phyloP scores from a whole-genome alignment of 2,888 invertebrate species.

The Escarpia spicata region DNA sequence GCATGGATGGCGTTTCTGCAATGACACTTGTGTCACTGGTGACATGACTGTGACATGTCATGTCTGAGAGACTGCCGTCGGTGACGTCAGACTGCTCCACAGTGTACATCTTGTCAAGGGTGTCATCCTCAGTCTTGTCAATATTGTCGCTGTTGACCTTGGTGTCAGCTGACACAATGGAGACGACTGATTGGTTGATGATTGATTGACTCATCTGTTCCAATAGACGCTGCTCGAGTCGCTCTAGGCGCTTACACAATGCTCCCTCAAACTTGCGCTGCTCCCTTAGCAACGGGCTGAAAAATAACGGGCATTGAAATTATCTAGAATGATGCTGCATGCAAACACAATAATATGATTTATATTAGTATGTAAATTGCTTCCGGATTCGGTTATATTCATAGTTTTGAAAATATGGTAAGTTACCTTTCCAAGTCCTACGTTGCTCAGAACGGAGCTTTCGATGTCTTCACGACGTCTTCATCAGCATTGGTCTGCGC shows the following conservation, averaged over 20 bases:
- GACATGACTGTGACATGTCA: not conserved
- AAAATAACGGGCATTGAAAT: not conserved
- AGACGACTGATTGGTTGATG: not conserved
- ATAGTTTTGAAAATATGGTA: too few relatives aligned
- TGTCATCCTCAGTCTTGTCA: not conserved
- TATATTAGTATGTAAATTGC: too few relatives aligned
- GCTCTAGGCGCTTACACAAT: conserved; percentile 45
- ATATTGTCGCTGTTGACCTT: not conserved
- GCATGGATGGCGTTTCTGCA: not conserved
- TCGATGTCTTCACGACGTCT: too few relatives aligned
- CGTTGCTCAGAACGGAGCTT: too few relatives aligned
- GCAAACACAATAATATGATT: not conserved
- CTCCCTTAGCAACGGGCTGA: conserved; percentile 50
- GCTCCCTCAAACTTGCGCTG: conserved; percentile 42
- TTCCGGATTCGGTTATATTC: too few relatives aligned
- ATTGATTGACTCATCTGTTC: conserved; percentile 30
- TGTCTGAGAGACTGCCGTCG: not conserved
- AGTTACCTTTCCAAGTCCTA: too few relatives aligned
- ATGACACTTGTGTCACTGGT: not conserved
- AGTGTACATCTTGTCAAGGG: not conserved
- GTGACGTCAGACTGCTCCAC: not conserved
- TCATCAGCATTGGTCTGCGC: too few relatives aligned
- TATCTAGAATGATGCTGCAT: not conserved
- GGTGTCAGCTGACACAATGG: not conserved
- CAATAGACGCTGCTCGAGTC: conserved; percentile 48